Percentiles rank a stretch among this genome's conserved stretches.
Evolutionary conservation across 2,888 invertebrate genomes (phyloP).

Genomic region (Hofmannophila pseudospretella): DNA sequence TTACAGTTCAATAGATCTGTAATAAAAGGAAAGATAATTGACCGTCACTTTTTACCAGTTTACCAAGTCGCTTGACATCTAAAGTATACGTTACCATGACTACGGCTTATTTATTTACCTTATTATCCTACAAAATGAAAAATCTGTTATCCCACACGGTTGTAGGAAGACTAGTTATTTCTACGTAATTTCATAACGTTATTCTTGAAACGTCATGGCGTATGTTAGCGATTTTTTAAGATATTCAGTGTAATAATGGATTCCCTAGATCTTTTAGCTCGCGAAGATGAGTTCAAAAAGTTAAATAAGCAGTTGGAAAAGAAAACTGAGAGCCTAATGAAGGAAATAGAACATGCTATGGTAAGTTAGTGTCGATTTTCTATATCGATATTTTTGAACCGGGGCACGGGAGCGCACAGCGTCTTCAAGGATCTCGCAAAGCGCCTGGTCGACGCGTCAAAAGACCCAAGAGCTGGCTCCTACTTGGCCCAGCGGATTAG

Average conservation of each 20-base stretch:
- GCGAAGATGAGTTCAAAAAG: slow-evolving; percentile 67
- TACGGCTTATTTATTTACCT: slow-evolving; percentile 33
- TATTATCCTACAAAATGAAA: slow-evolving; percentile 23
- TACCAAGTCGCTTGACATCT: slow-evolving; percentile 19
- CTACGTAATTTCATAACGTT: too few relatives aligned
- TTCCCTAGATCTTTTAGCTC: slow-evolving; percentile 53
- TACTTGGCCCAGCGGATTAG: too few relatives aligned
- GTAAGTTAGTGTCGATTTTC: slow-evolving; percentile 30
- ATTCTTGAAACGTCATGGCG: not conserved
- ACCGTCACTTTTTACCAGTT: slow-evolving; percentile 8
- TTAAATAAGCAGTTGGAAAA: slow-evolving; percentile 65
- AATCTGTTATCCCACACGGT: too few relatives aligned
- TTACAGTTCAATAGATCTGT: too few relatives aligned
- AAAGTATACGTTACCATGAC: slow-evolving; percentile 36
- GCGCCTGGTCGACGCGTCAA: too few relatives aligned
- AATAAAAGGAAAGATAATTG: slow-evolving; percentile 9
- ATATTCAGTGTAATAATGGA: slow-evolving; percentile 40
- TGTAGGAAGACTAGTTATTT: too few relatives aligned
- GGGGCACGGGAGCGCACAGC: too few relatives aligned
- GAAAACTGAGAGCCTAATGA: slow-evolving; percentile 65
- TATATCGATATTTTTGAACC: slow-evolving; percentile 4
- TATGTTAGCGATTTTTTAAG: not conserved
- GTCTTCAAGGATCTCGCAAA: too few relatives aligned
- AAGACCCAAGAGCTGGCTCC: too few relatives aligned
- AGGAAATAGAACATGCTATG: slow-evolving; percentile 64